These are phyloP conservation scores for Rallus limicola DNA, from an alignment of 2,113 vertebrate species.

Conservation along the genomic window DNA sequence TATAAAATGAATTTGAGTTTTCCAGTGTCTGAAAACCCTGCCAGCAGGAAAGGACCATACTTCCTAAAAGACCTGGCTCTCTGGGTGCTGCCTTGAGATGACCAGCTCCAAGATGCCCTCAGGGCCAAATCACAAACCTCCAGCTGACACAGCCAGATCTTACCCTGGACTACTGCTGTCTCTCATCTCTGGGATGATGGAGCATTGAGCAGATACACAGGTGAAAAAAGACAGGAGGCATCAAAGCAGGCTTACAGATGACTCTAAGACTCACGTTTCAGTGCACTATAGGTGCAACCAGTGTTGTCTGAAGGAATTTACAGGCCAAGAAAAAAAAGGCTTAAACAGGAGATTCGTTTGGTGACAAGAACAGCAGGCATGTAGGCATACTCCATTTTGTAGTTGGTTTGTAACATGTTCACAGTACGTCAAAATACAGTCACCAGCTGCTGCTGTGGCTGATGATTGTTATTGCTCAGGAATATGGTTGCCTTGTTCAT, in stretches of 20 bases:
- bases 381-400: background rate
- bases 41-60: background rate
- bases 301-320: background rate
- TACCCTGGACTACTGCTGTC: background rate
- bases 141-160: background rate
- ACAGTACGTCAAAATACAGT: background rate
- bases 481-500: background rate
- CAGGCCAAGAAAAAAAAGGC: background rate
- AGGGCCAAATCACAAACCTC: background rate
- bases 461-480: background rate
- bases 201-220: background rate
- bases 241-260: background rate
- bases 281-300: background rate
- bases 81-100: background rate
- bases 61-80: background rate
- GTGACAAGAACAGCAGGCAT: background rate
- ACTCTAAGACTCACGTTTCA: background rate
- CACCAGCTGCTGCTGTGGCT: background rate
- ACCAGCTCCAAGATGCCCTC: accelerated
- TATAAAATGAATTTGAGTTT: background rate
- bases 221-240: background rate
- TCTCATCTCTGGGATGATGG: background rate
- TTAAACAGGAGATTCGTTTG: background rate
- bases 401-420: background rate
- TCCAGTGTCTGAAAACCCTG: background rate